Conservation (phyloP, 2,888 invertebrate genomes). For the Drosophila greeni region DNA sequence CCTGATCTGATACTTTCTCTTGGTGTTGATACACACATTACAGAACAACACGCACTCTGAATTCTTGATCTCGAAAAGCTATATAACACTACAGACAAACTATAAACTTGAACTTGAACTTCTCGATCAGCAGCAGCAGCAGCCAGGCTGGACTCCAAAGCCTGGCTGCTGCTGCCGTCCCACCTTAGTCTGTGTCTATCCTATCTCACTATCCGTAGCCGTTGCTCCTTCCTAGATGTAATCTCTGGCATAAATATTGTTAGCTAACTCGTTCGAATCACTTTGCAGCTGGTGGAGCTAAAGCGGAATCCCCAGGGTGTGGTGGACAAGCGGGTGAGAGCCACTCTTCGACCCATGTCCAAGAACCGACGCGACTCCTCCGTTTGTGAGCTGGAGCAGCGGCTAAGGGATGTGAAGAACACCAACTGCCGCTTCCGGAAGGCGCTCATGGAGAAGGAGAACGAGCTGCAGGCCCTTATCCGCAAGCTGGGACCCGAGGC, state of each 20-base stretch:
- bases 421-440: slow-evolving; percentile 91
- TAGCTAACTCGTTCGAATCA: slow-evolving; percentile 16
- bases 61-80: slow-evolving; percentile 57
- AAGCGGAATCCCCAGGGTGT: slow-evolving; percentile 90
- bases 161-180: slow-evolving; percentile 21
- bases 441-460: slow-evolving; percentile 90
- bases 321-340: slow-evolving; percentile 89
- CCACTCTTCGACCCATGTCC: slow-evolving; percentile 91
- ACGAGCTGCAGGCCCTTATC: slow-evolving; percentile 84
- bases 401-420: slow-evolving; percentile 89
- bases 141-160: slow-evolving; percentile 10
- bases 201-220: slow-evolving; percentile 23
- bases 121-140: slow-evolving; percentile 7
- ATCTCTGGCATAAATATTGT: no score
- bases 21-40: slow-evolving; percentile 47
- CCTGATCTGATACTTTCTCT: slow-evolving; percentile 30
- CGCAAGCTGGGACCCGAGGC: slow-evolving; percentile 79
- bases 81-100: slow-evolving; percentile 69
- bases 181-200: slow-evolving; percentile 2
- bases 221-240: slow-evolving; percentile 50
- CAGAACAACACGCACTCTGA: slow-evolving; percentile 42
- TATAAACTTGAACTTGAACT: slow-evolving; percentile 34
- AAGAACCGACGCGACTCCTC: slow-evolving; percentile 89
- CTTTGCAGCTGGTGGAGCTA: slow-evolving; percentile 89
- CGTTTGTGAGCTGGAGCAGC: slow-evolving; percentile 89